Base-by-base conservation (phyloP, 2,113 vertebrate genomes). In the Polypterus senegalus region DNA sequence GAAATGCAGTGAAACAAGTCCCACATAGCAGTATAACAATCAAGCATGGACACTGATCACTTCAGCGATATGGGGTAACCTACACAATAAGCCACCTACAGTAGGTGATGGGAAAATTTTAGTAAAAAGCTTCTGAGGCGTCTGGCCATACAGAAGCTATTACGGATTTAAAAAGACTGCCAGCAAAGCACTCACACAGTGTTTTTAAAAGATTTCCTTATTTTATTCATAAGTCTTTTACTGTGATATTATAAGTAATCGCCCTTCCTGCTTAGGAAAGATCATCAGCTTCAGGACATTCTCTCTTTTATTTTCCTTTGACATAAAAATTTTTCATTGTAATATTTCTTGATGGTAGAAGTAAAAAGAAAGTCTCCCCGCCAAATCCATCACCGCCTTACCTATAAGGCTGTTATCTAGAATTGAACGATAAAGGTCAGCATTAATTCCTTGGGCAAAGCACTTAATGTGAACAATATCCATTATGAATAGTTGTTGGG, bases 401-500 rank as follows among this genome's bases (percentile, higher is more conserved):
- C 66, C 68, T 54, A 58, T 58, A 54, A 59, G 70, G 70, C 75
- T 74, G 73, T 79, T 66, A 77, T 76, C 69, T 74, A 65, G 61
- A 27, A 65, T 67, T 57, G 53, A 65, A 67, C 70, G 65, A 62
- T 65, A 69, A 59, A 44, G 77, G 83, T 81, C 76, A 80, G 65
- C 10, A 51, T 60, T 79, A 69, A 79, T 79, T 81, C 63, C 67
- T 66, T 62, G 70, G 62, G 65, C n/a, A 46, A 63, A 75, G 75
- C 69, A 69, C 71, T 72, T 78, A 71, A 77, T 78, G 70, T 75
- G 75, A 73, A 69, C 70, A 74, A 71, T 56, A 73, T 78, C 73
- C 63, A 76, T 83, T 79, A 79, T 74, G 71, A 60, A 71, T 71
- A 58, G 67, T 62, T 55, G 60, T 70, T 48, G 56, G 64, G 61